A percentile compares a stretch with the other conserved stretches of the same genome.
phyloP scores from a whole-genome alignment of 2,113 vertebrate species.

The Caranx melampygus region DNA sequence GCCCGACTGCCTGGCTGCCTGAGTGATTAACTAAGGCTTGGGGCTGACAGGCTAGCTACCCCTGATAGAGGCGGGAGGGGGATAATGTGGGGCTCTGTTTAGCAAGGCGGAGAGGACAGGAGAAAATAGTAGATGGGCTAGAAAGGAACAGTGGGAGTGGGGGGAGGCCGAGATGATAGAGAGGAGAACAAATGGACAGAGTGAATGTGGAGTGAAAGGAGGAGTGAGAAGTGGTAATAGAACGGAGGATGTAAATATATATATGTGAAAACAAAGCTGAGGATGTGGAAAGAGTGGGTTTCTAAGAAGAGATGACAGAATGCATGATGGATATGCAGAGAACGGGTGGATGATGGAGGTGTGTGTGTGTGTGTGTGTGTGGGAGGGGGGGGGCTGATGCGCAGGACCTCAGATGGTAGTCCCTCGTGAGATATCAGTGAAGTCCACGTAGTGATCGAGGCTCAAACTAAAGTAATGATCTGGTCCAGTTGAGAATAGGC shows the following conservation, averaged over 20 bases:
- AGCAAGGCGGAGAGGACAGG: conserved; percentile 74
- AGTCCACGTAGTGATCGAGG: conserved; percentile 68
- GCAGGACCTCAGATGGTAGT: conserved; percentile 55
- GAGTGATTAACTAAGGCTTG: conserved; percentile 88
- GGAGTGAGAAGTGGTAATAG: conserved; percentile 2
- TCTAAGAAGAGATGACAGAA: background rate
- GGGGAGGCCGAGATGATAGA: conserved; percentile 45
- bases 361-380: too few species aligned
- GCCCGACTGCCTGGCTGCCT: conserved; percentile 74
- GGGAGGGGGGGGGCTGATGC: background rate
- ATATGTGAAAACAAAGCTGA: conserved; percentile 13
- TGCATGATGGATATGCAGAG: conserved; percentile 11
- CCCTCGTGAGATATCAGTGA: conserved; percentile 67
- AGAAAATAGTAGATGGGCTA: conserved; percentile 58
- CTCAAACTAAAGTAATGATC: conserved; percentile 79
- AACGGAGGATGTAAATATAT: conserved; percentile 17
- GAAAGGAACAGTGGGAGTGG: conserved; percentile 31
- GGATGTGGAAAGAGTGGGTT: conserved; percentile 14
- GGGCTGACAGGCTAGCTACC: conserved; percentile 83
- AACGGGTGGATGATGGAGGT: conserved; percentile 30
- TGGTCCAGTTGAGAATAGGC: conserved; percentile 72
- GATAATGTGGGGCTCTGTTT: conserved; percentile 82
- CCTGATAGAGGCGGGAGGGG: conserved; percentile 74
- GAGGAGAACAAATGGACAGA: conserved; percentile 60
- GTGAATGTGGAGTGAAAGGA: conserved; percentile 18